phyloP scores from a whole-genome alignment of 1,140 invertebrate species.

The Sitobion miscanthi region DNA sequence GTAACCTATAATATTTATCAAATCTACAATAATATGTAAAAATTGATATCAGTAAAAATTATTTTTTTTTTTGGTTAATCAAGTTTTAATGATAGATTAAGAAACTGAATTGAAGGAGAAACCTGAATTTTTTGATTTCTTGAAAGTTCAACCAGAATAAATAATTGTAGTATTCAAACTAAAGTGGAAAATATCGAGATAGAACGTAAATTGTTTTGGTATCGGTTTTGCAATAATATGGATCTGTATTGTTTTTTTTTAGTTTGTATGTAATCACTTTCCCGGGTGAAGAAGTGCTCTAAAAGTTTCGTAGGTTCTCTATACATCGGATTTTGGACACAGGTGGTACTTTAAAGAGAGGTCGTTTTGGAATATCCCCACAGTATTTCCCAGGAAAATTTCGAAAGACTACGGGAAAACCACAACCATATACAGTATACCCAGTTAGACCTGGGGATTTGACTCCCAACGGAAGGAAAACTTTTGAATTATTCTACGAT shows the following conservation, averaged over 20 bases:
- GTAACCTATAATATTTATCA: too few relatives aligned
- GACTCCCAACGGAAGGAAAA: not conserved
- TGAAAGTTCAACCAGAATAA: not conserved
- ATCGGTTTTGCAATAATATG: not conserved
- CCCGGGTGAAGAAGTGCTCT: not conserved
- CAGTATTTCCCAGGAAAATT: not conserved
- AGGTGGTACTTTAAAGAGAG: not conserved
- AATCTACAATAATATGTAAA: too few relatives aligned
- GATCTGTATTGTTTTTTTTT: not conserved
- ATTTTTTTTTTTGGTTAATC: not conserved
- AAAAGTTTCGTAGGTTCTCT: not conserved
- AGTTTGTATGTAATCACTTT: not conserved
- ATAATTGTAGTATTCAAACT: not conserved
- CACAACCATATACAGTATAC: not conserved
- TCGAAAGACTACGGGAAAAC: not conserved
- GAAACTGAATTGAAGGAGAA: not conserved
- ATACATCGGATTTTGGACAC: not conserved
- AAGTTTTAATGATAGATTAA: not conserved
- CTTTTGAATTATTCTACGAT: not conserved
- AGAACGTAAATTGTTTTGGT: not conserved
- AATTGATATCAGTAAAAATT: too few relatives aligned
- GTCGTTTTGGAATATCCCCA: slow-evolving; percentile 4
- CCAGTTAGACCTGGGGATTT: not conserved
- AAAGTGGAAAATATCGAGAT: not conserved
- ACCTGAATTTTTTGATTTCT: not conserved